A percentile compares a stretch with the other conserved stretches of the same genome.
These are phyloP conservation scores for Limonius californicus DNA, from an alignment of 1,140 invertebrate species.

Conservation along the genomic window DNA sequence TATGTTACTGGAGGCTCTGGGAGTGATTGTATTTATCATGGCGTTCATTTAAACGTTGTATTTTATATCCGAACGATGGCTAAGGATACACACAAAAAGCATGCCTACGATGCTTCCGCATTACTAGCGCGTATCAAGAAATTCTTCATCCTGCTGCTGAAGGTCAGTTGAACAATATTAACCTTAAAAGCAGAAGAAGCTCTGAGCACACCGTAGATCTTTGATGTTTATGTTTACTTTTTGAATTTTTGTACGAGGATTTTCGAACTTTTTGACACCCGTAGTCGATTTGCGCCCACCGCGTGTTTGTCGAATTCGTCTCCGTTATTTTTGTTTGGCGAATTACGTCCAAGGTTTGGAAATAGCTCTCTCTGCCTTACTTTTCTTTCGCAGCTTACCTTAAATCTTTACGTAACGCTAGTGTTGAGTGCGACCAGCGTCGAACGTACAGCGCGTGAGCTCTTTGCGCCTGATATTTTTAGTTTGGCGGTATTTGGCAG, in stretches of 20 bases:
- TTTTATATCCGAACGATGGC: background rate
- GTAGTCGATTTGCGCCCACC: background rate
- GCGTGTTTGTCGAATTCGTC: background rate
- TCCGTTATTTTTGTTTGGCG: conserved; percentile 2
- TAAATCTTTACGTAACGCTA: conserved; percentile 17
- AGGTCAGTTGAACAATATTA: conserved; percentile 3
- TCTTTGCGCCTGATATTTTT: conserved; percentile 40
- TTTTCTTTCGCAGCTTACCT: conserved; percentile 13
- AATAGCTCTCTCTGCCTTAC: conserved; percentile 1
- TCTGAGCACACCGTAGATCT: too few species aligned
- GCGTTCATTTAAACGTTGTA: too few species aligned
- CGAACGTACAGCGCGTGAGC: conserved; percentile 3
- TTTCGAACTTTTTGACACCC: too few species aligned
- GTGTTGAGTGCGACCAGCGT: background rate
- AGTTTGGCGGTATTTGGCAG: conserved; percentile 47
- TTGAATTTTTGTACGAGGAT: too few species aligned
- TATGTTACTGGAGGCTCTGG: background rate
- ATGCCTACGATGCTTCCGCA: background rate
- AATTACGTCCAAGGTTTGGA: conserved; percentile 1
- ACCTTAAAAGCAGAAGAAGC: background rate
- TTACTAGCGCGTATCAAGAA: background rate
- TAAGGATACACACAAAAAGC: background rate
- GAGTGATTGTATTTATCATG: background rate
- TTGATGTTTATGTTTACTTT: too few species aligned
- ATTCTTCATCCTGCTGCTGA: background rate